Percentiles rank a stretch among this genome's conserved stretches.
phyloP scores from a whole-genome alignment of 2,888 invertebrate genomes.

The Bruchidius siliquastri region DNA sequence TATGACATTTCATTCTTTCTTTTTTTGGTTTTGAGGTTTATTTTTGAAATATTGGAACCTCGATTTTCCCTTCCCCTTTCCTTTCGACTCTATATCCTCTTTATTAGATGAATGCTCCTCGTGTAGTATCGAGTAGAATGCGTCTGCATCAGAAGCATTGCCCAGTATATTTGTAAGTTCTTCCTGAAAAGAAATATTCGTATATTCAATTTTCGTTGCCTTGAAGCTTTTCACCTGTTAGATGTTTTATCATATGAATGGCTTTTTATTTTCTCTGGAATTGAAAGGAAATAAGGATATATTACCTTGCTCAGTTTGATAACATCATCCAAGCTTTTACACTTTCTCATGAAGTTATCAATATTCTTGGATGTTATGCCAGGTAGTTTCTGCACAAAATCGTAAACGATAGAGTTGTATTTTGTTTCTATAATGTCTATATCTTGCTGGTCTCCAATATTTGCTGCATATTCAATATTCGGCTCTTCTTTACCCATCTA shows the following conservation, averaged over 20 bases:
- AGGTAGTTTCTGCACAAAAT: constrained; percentile 76
- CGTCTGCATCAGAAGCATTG: constrained; percentile 64
- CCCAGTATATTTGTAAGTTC: constrained; percentile 68
- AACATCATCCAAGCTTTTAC: constrained; percentile 47
- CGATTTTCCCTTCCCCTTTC: constrained; percentile 23
- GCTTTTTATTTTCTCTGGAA: no score
- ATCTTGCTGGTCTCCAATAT: constrained; percentile 64
- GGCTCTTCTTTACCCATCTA: constrained; percentile 81
- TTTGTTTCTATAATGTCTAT: constrained; percentile 50
- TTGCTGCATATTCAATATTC: constrained; percentile 64
- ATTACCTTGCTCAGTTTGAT: constrained; percentile 32
- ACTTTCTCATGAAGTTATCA: constrained; percentile 67
- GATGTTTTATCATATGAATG: not conserved
- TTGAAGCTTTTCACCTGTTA: not conserved
- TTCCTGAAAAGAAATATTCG: no score
- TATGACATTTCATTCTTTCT: not conserved
- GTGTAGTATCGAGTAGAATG: constrained; percentile 68
- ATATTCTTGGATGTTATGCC: constrained; percentile 87
- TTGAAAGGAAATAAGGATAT: no score
- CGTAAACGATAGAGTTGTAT: constrained; percentile 59
- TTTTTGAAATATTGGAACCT: not conserved
- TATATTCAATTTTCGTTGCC: no score
- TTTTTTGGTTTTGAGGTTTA: not conserved
- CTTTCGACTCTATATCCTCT: constrained; percentile 32
- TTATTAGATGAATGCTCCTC: constrained; percentile 58